Conservation (phyloP, 1,140 invertebrate genomes). For the Caenorhabditis tropicalis region DNA sequence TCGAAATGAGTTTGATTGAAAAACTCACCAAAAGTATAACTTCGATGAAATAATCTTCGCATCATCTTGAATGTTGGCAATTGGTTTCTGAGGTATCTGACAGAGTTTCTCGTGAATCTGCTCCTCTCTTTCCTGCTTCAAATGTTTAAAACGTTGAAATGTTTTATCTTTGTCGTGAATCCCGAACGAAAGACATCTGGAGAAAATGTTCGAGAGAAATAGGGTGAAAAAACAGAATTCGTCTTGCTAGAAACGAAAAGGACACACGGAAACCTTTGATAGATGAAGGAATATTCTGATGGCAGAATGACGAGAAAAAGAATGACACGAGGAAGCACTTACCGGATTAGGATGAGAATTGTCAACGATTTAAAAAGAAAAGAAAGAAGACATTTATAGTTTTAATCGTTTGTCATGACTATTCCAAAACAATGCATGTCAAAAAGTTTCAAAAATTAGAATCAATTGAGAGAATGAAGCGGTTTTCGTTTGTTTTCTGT, state of each 20-base stretch:
- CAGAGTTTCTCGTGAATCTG: too few relatives aligned
- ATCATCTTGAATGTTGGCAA: neutral
- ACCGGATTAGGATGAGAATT: constrained; percentile 25
- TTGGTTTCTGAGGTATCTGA: too few relatives aligned
- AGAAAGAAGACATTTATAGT: neutral
- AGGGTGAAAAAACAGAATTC: neutral
- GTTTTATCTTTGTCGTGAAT: constrained; percentile 13
- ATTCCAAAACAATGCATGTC: neutral
- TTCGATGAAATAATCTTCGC: neutral
- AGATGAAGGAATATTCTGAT: neutral
- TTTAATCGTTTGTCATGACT: neutral
- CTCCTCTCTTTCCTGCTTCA: neutral
- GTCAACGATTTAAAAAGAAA: neutral
- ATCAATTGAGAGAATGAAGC: neutral
- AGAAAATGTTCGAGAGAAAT: neutral
- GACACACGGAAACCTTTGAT: neutral
- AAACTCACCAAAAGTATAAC: constrained; percentile 17
- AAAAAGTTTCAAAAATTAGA: neutral
- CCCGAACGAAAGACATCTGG: constrained; percentile 33
- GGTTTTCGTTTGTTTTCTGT: too few relatives aligned
- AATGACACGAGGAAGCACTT: constrained; percentile 27
- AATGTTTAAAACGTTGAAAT: neutral
- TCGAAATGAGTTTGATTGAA: neutral
- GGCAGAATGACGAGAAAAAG: neutral
- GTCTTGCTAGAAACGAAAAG: neutral